phyloP scores from a whole-genome alignment of 2,113 vertebrate genomes.

The Gymnorhina tibicen region DNA sequence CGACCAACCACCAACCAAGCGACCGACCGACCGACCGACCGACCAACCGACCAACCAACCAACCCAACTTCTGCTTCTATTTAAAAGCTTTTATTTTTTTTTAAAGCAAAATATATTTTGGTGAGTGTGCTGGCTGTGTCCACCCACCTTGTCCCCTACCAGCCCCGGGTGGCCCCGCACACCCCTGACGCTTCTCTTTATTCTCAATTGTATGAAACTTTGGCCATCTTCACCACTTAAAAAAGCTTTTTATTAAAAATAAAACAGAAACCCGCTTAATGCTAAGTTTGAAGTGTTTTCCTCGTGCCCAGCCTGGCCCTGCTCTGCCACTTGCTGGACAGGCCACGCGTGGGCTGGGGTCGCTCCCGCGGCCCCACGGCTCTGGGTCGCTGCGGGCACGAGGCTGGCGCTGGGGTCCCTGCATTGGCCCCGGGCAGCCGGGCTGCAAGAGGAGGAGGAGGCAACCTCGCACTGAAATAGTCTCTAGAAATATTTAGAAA shows the following conservation, averaged over 20 bases:
- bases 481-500: slow-evolving; percentile 32
- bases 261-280: slow-evolving; percentile 80
- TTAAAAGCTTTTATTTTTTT: slow-evolving; percentile 72
- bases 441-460: slow-evolving; percentile 25
- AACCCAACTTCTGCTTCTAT: slow-evolving; percentile 71
- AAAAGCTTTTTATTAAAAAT: slow-evolving; percentile 78
- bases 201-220: slow-evolving; percentile 90
- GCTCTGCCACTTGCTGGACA: not conserved
- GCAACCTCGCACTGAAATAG: slow-evolving; percentile 39
- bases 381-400: not conserved
- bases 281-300: slow-evolving; percentile 70
- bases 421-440: not conserved
- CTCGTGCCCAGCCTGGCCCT: not conserved
- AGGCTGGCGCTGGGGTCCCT: not conserved
- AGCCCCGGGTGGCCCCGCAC: slow-evolving; percentile 51
- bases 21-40: slow-evolving; percentile 15
- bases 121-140: slow-evolving; percentile 81
- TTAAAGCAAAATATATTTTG: slow-evolving; percentile 80
- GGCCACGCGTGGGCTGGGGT: not conserved
- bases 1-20: slow-evolving; percentile 29
- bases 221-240: slow-evolving; percentile 92
- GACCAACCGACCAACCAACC: slow-evolving; percentile 35
- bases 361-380: not conserved
- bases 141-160: slow-evolving; percentile 62
- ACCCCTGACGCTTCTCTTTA: slow-evolving; percentile 69